Evolutionary conservation across 1,140 invertebrate species (phyloP).

Genomic region (Cotesia chilonis): DNA sequence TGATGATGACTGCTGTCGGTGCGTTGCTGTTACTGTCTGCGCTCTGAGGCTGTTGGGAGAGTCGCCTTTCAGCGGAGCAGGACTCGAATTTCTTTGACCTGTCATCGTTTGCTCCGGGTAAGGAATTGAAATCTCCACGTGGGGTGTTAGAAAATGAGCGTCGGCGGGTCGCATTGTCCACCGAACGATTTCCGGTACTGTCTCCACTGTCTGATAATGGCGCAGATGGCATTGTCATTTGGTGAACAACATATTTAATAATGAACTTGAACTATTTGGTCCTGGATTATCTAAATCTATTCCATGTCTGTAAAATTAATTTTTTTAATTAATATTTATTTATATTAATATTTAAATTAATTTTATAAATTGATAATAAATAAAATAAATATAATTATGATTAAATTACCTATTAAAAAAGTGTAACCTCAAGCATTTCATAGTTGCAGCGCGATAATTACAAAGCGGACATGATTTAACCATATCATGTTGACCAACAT

Average conservation of each 20-base stretch:
- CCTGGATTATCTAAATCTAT: slow-evolving; percentile 89
- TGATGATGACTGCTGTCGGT: slow-evolving; percentile 72
- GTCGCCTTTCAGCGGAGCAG: slow-evolving; percentile 60
- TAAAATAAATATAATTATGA: no score
- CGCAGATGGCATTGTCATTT: slow-evolving; percentile 70
- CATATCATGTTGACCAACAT: slow-evolving; percentile 88
- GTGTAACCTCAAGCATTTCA: slow-evolving; percentile 87
- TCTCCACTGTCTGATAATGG: slow-evolving; percentile 82
- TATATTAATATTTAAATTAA: slow-evolving; percentile 29
- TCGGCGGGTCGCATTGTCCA: slow-evolving; percentile 84
- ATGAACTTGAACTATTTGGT: slow-evolving; percentile 74
- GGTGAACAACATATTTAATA: slow-evolving; percentile 62
- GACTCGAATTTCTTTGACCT: slow-evolving; percentile 58
- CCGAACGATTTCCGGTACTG: slow-evolving; percentile 77
- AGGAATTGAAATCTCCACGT: slow-evolving; percentile 88
- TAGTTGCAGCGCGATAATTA: slow-evolving; percentile 83
- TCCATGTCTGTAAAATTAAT: slow-evolving; percentile 72
- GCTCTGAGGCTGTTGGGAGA: slow-evolving; percentile 76
- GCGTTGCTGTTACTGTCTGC: slow-evolving; percentile 79
- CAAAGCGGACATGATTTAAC: slow-evolving; percentile 91
- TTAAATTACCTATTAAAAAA: slow-evolving; percentile 80
- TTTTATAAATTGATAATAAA: slow-evolving; percentile 17
- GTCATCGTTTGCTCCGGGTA: slow-evolving; percentile 66
- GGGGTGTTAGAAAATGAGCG: slow-evolving; percentile 89
- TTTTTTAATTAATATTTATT: no score